These are phyloP conservation scores for Myanophis thanlyinensis DNA, from an alignment of 2,113 vertebrate species.

Conservation along the genomic window DNA sequence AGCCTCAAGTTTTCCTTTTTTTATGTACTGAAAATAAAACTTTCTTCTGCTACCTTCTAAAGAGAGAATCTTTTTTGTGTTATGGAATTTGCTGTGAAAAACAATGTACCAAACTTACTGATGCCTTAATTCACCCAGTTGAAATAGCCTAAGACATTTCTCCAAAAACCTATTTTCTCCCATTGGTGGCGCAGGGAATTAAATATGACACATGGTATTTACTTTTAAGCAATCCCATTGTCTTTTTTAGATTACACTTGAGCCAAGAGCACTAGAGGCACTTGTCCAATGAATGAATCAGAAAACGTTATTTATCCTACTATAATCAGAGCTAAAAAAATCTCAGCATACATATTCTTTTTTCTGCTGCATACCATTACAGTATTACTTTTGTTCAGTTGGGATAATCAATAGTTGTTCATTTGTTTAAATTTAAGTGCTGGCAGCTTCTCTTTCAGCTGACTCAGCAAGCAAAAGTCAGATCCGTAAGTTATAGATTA, in stretches of 20 bases:
- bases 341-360: neutral
- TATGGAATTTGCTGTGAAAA: neutral
- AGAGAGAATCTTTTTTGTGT: neutral
- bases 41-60: neutral
- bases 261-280: neutral
- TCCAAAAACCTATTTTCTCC: neutral
- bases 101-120: neutral
- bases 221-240: neutral
- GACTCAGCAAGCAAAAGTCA: constrained; percentile 14
- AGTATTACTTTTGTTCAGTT: neutral
- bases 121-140: no score
- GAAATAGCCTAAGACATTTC: neutral
- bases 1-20: neutral
- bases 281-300: neutral
- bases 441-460: constrained; percentile 20
- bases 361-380: neutral
- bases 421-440: constrained; percentile 16
- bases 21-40: neutral
- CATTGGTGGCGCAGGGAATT: neutral
- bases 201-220: neutral
- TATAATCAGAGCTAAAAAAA: no score
- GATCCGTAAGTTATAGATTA: constrained; percentile 2
- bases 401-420: constrained; percentile 25
- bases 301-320: neutral
- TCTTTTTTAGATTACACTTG: neutral